These are phyloP conservation scores for Caenorhabditis sp. DNA, from an alignment of 2,888 invertebrate species.

Conservation along the genomic window DNA sequence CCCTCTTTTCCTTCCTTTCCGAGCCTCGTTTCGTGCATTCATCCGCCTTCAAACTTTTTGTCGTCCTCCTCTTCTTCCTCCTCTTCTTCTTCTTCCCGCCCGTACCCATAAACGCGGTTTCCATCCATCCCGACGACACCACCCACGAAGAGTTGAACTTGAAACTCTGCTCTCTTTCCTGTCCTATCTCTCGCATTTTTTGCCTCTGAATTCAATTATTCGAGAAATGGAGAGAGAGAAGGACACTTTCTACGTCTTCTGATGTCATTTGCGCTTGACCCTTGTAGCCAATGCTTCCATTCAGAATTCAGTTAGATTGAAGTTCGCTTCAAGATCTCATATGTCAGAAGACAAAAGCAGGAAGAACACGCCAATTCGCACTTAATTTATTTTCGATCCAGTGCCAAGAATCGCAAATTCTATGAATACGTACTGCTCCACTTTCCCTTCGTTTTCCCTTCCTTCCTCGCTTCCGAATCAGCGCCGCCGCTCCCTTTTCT, in stretches of 20 bases:
- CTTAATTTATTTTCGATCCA: neutral
- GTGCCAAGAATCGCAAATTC: neutral
- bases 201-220: slow-evolving; percentile 12
- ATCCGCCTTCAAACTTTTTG: slow-evolving; percentile 55
- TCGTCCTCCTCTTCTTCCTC: slow-evolving; percentile 24
- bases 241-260: neutral
- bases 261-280: neutral
- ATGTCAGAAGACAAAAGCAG: no score
- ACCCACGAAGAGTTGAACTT: slow-evolving; percentile 10
- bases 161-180: slow-evolving; percentile 6
- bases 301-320: no score
- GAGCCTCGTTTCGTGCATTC: slow-evolving; percentile 57
- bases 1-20: slow-evolving; percentile 33
- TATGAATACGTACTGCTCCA: no score
- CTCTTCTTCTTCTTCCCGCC: slow-evolving; percentile 22
- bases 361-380: slow-evolving; percentile 1
- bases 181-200: neutral
- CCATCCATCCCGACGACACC: slow-evolving; percentile 13
- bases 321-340: no score
- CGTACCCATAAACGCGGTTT: slow-evolving; percentile 47
- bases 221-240: neutral
- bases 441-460: neutral
- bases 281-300: neutral
- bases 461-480: neutral
- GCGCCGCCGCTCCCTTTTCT: neutral